These are phyloP conservation scores for Mionectes olivaceus DNA, from an alignment of 2,797 vertebrate species.

Conservation along the genomic window DNA sequence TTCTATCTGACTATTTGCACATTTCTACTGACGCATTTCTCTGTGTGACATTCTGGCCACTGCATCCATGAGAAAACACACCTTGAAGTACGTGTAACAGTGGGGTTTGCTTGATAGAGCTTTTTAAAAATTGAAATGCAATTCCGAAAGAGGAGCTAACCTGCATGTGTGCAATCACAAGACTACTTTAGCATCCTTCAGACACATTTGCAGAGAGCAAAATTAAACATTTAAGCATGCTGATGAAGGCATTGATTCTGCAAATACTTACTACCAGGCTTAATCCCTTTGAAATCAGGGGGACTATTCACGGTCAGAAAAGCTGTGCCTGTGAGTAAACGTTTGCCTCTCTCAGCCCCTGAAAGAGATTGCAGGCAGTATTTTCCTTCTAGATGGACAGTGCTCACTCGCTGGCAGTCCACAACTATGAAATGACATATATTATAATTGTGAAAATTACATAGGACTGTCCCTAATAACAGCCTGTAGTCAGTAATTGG, in stretches of 20 bases:
- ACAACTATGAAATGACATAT: neutral
- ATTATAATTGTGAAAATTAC: conserved; percentile 21
- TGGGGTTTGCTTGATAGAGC: neutral
- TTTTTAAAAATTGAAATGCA: neutral
- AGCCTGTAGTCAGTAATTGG: conserved; percentile 12
- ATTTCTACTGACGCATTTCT: neutral
- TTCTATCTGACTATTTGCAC: neutral
- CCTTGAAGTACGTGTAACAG: neutral
- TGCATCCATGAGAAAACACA: neutral
- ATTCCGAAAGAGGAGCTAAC: neutral
- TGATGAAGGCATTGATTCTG: conserved; percentile 34
- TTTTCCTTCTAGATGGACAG: conserved; percentile 5
- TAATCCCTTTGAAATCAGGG: conserved; percentile 34
- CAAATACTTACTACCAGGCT: conserved; percentile 8
- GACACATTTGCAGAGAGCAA: neutral
- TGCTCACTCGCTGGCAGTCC: neutral
- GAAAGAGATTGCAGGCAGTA: neutral
- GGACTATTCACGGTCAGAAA: conserved; percentile 18
- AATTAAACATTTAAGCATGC: neutral
- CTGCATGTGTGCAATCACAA: neutral
- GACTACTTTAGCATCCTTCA: neutral
- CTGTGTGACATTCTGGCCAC: neutral
- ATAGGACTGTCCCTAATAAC: conserved; percentile 38
- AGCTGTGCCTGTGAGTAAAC: conserved; percentile 35
- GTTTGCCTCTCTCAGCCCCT: neutral